Evolutionary conservation across 1,140 invertebrate genomes (phyloP).

Genomic region (Brachionus sp.): DNA sequence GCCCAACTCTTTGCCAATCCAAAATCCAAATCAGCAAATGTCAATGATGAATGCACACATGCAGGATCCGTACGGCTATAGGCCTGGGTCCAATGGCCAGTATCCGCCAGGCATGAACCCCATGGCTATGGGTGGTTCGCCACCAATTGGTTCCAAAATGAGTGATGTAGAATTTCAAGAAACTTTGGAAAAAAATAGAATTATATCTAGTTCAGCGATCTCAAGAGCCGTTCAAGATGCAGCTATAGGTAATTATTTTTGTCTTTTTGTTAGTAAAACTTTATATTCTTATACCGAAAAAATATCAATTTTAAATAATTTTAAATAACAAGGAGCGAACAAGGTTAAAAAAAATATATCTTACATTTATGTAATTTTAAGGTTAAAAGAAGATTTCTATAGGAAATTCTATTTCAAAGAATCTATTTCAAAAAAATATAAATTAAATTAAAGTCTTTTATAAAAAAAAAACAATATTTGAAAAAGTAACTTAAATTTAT

Average conservation of each 20-base stretch:
- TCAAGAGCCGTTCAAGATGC: constrained; percentile 93
- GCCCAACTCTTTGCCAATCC: not conserved
- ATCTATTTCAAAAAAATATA: no score
- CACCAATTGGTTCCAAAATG: constrained; percentile 59
- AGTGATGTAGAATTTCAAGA: constrained; percentile 95
- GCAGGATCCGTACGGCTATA: not conserved
- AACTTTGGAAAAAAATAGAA: constrained; percentile 92
- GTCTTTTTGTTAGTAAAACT: no score
- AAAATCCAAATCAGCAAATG: constrained; percentile 40
- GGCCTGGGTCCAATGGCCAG: not conserved
- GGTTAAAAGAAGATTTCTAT: no score
- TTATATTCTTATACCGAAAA: no score
- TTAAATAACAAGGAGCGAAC: no score
- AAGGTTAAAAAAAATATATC: no score
- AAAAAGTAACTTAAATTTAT: no score
- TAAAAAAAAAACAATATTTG: no score
- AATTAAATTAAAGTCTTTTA: no score
- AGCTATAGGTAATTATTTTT: constrained; percentile 66
- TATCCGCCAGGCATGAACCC: not conserved
- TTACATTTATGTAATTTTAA: no score
- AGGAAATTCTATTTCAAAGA: no score
- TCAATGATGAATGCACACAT: constrained; percentile 1
- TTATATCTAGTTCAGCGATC: constrained; percentile 93
- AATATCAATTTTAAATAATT: no score
- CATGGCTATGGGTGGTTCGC: not conserved